Conservation (phyloP, 2,113 vertebrate genomes). For the Falco punctatus region DNA sequence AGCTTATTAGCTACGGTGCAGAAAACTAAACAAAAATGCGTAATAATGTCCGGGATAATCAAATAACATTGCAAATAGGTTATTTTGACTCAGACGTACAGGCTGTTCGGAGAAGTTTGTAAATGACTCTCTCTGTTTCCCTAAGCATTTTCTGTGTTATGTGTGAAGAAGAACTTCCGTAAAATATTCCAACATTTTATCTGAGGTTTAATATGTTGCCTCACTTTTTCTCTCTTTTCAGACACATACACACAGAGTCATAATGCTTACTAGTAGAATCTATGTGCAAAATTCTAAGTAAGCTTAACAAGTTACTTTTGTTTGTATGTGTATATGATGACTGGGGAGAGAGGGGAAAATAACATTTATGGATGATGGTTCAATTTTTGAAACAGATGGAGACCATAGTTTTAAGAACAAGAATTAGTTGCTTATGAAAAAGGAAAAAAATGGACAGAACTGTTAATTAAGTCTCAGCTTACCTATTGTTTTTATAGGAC, state of each 20-base stretch:
- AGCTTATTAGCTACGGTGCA: background rate
- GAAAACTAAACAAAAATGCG: background rate
- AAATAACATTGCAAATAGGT: background rate
- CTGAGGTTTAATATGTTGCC: background rate
- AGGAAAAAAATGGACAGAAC: background rate
- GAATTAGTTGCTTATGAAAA: background rate
- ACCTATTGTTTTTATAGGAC: background rate
- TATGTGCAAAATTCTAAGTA: background rate
- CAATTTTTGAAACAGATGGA: background rate
- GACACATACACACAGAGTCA: background rate
- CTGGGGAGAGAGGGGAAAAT: background rate
- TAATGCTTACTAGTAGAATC: background rate
- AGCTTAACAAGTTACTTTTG: background rate
- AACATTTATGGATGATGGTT: background rate
- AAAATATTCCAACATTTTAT: conserved; percentile 27
- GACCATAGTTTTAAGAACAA: background rate
- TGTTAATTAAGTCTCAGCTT: background rate
- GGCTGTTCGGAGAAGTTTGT: background rate
- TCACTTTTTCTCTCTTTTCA: background rate
- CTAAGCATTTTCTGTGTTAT: background rate
- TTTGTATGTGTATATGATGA: background rate
- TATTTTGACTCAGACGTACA: background rate
- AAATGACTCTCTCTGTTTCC: background rate
- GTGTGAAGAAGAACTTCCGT: background rate
- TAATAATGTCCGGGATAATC: background rate